phyloP scores from a whole-genome alignment of 2,797 vertebrate species.

The Mustela erminea region DNA sequence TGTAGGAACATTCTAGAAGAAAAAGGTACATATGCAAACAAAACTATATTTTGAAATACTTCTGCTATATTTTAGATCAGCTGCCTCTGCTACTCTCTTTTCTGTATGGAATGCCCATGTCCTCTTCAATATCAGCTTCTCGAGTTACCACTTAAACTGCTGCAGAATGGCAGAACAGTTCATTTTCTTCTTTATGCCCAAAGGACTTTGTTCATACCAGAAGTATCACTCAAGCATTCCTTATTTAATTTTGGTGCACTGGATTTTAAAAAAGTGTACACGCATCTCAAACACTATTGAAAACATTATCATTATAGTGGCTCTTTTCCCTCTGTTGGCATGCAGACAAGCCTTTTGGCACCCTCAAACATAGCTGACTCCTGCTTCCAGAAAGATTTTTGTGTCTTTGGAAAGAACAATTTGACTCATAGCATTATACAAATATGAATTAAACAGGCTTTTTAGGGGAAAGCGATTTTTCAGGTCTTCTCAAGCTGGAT shows the following conservation, averaged over 20 bases:
- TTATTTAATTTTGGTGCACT: neutral
- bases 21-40: neutral
- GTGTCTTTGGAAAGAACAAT: neutral
- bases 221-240: neutral
- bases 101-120: neutral
- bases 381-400: neutral
- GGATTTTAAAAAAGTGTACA: neutral
- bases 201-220: neutral
- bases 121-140: neutral
- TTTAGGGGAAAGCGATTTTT: neutral
- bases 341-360: neutral
- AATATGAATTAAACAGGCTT: neutral
- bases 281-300: neutral
- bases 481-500: neutral
- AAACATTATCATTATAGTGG: neutral
- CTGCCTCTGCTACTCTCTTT: neutral
- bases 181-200: neutral
- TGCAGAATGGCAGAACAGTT: neutral
- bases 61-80: neutral
- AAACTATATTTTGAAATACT: neutral
- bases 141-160: neutral
- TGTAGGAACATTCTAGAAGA: slow-evolving; percentile 39
- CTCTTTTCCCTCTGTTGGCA: slow-evolving; percentile 17
- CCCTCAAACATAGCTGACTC: neutral
- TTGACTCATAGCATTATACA: neutral